Conservation (phyloP, 2,888 invertebrate species). For the Clusia tigrina region DNA sequence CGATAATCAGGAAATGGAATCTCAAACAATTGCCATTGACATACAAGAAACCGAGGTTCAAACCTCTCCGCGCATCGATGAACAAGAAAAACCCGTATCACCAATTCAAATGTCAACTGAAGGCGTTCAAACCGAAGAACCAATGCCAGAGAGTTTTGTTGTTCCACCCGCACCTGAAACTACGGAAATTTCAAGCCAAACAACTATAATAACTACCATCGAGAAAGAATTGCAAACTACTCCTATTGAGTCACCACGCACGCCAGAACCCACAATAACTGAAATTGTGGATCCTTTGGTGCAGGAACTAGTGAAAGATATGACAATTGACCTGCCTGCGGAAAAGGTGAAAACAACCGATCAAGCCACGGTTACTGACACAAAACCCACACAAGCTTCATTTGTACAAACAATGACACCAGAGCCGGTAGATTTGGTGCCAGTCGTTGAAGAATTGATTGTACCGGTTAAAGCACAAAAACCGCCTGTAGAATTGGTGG, state of each 20-base stretch:
- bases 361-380: conserved; percentile 52
- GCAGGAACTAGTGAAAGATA: conserved; percentile 62
- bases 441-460: conserved; percentile 31
- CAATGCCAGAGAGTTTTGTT: neutral
- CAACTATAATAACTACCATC: conserved; percentile 48
- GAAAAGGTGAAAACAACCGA: conserved; percentile 43
- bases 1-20: conserved; percentile 55
- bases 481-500: conserved; percentile 36
- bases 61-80: conserved; percentile 48
- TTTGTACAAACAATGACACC: conserved; percentile 49
- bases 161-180: conserved; percentile 40
- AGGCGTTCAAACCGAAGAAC: conserved; percentile 44
- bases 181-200: conserved; percentile 56
- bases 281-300: conserved; percentile 60
- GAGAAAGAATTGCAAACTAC: conserved; percentile 63
- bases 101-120: conserved; percentile 46
- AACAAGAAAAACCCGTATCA: conserved; percentile 36
- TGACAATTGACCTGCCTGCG: conserved; percentile 51
- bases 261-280: conserved; percentile 43
- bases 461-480: conserved; percentile 28
- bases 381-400: conserved; percentile 43
- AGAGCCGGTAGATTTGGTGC: conserved; percentile 39
- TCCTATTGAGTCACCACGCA: conserved; percentile 45
- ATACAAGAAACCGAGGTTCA: conserved; percentile 62
- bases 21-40: conserved; percentile 57